These are phyloP conservation scores for Endomychus coccineus DNA, from an alignment of 2,888 invertebrate genomes.

Conservation along the genomic window DNA sequence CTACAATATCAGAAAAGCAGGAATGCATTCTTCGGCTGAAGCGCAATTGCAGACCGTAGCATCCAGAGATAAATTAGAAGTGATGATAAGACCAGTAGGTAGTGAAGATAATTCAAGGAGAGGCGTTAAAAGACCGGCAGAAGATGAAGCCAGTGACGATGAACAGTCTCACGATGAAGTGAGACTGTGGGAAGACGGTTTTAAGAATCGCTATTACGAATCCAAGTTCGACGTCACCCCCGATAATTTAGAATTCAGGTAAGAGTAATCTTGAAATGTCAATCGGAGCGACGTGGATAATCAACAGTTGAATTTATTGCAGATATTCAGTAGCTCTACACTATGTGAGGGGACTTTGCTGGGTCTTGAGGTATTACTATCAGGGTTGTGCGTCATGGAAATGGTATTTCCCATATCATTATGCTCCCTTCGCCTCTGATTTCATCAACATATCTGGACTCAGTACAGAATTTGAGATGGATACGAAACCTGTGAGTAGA, in stretches of 20 bases:
- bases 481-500: constrained; percentile 71
- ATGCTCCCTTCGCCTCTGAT: constrained; percentile 99
- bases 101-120: constrained; percentile 30
- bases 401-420: constrained; percentile 99
- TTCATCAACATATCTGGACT: constrained; percentile 86
- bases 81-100: constrained; percentile 47
- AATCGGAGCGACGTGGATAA: too few relatives aligned
- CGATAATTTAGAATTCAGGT: constrained; percentile 76
- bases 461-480: constrained; percentile 79
- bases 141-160: constrained; percentile 53
- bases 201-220: constrained; percentile 96
- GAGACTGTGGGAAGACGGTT: constrained; percentile 91
- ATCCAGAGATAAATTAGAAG: constrained; percentile 39
- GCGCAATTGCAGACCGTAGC: constrained; percentile 25
- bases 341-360: constrained; percentile 93
- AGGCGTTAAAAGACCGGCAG: constrained; percentile 49
- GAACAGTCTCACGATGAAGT: constrained; percentile 83
- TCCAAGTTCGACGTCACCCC: constrained; percentile 79
- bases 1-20: constrained; percentile 58
- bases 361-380: constrained; percentile 98
- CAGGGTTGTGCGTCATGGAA: constrained; percentile 99
- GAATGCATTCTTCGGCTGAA: constrained; percentile 45
- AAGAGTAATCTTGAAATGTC: too few relatives aligned
- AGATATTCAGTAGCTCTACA: constrained; percentile 84
- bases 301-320: constrained; percentile 23